Percentiles rank a stretch among this genome's conserved stretches.
Conservation (phyloP, 1,140 invertebrate genomes). For the Drosophila prosaltans region DNA sequence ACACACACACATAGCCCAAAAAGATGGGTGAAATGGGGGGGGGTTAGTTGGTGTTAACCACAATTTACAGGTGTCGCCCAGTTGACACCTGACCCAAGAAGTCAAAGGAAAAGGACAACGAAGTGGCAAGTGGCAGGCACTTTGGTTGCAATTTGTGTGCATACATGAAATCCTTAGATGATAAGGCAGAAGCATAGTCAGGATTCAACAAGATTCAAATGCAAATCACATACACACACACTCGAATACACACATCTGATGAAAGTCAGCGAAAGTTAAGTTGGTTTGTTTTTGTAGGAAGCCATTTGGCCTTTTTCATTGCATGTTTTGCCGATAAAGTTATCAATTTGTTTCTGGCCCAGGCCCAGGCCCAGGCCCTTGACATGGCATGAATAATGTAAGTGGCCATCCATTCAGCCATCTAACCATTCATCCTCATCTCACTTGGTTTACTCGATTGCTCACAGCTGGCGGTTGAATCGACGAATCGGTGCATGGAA, state of each 20-base stretch:
- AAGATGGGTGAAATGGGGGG: constrained; percentile 18
- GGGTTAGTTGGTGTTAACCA: constrained; percentile 58
- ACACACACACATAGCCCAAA: not conserved
- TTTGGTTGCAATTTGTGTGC: constrained; percentile 60
- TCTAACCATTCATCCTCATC: constrained; percentile 49
- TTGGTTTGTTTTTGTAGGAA: constrained; percentile 11
- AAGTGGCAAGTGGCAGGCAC: constrained; percentile 15
- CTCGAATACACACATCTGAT: constrained; percentile 40
- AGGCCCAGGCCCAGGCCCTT: constrained; percentile 52
- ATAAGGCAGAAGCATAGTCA: constrained; percentile 4
- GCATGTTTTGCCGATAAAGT: constrained; percentile 82
- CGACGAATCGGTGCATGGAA: constrained; percentile 43
- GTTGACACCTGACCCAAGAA: constrained; percentile 66
- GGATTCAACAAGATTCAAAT: constrained; percentile 52
- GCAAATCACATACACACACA: constrained; percentile 65
- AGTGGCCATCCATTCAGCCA: constrained; percentile 63
- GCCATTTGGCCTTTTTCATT: constrained; percentile 71
- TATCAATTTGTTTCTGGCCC: constrained; percentile 74
- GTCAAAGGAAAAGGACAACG: not conserved
- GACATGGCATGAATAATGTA: constrained; percentile 80
- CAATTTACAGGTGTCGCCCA: constrained; percentile 77
- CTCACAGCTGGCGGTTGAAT: constrained; percentile 32
- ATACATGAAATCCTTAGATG: constrained; percentile 60
- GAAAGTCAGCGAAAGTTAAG: constrained; percentile 52
- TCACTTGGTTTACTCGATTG: not conserved